These are phyloP conservation scores for Mastomys natalensis DNA, from an alignment of 2,113 vertebrate genomes.

Conservation along the genomic window DNA sequence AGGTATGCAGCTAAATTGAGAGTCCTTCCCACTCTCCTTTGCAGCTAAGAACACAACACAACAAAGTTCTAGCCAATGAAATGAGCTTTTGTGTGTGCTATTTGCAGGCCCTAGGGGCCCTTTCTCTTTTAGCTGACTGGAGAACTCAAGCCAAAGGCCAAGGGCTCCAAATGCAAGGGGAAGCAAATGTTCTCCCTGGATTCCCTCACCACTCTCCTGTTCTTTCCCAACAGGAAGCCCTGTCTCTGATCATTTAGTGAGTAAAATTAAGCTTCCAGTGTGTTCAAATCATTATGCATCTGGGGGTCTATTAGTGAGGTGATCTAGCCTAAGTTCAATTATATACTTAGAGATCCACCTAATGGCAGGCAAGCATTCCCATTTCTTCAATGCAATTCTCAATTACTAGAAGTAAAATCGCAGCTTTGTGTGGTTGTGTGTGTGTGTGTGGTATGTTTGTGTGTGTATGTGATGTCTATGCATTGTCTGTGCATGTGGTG, in stretches of 20 bases:
- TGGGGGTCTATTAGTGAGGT: conserved; percentile 16
- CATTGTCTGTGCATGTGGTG: not conserved
- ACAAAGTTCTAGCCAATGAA: conserved; percentile 34
- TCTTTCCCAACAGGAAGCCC: not conserved
- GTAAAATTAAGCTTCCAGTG: not conserved
- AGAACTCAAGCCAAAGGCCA: not conserved
- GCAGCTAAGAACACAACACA: not conserved
- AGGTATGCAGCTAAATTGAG: not conserved
- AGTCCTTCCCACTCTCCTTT: not conserved
- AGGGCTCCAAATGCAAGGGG: not conserved
- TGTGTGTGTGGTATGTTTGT: not conserved
- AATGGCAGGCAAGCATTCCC: not conserved
- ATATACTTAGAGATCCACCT: not conserved
- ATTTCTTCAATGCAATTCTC: conserved; percentile 42
- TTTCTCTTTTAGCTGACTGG: not conserved
- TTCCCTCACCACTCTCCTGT: not conserved
- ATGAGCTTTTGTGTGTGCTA: not conserved
- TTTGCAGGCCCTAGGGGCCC: not conserved
- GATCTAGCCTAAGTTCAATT: not conserved
- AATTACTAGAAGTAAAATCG: conserved; percentile 14
- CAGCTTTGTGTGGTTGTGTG: not conserved
- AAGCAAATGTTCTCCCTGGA: not conserved
- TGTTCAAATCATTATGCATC: not conserved
- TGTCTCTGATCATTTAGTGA: not conserved
- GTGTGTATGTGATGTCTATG: not conserved